Percentiles rank a stretch among this genome's conserved stretches.
Conservation (phyloP, 2,888 invertebrate genomes). For the Rhagonycha lutea region DNA sequence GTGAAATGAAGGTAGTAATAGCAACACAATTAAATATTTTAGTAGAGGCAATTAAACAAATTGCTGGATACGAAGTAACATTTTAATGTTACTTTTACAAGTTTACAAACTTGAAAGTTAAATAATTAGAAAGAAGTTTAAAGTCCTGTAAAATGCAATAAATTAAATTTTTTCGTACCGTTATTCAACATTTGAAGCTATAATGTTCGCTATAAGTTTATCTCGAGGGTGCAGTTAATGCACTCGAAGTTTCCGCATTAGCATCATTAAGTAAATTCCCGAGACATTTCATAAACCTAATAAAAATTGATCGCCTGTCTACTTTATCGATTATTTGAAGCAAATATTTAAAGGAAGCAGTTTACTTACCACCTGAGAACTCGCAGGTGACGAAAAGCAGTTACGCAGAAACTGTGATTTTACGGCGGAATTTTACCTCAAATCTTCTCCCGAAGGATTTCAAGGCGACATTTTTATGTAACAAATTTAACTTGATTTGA, state of each 20-base stretch:
- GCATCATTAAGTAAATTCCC: constrained; percentile 34
- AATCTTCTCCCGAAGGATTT: background rate
- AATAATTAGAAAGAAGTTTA: background rate
- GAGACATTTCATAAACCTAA: constrained; percentile 16
- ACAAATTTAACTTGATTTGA: background rate
- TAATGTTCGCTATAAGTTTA: constrained; percentile 33
- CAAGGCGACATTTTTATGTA: background rate
- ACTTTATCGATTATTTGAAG: background rate
- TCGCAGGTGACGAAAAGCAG: background rate
- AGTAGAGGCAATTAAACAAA: background rate
- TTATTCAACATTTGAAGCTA: constrained; percentile 37
- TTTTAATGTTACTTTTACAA: background rate
- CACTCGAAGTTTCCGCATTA: constrained; percentile 37
- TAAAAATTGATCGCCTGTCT: constrained; percentile 7
- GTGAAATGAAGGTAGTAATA: background rate
- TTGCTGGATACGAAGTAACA: background rate
- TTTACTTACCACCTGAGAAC: background rate
- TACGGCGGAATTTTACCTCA: background rate
- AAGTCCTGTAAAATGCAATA: background rate
- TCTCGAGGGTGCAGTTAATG: constrained; percentile 38
- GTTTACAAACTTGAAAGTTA: background rate
- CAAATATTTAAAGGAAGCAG: background rate
- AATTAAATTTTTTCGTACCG: background rate
- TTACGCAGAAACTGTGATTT: background rate
- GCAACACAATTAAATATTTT: background rate